Base-by-base conservation (phyloP, 2,888 invertebrate genomes). In the Epiblema foenella region DNA sequence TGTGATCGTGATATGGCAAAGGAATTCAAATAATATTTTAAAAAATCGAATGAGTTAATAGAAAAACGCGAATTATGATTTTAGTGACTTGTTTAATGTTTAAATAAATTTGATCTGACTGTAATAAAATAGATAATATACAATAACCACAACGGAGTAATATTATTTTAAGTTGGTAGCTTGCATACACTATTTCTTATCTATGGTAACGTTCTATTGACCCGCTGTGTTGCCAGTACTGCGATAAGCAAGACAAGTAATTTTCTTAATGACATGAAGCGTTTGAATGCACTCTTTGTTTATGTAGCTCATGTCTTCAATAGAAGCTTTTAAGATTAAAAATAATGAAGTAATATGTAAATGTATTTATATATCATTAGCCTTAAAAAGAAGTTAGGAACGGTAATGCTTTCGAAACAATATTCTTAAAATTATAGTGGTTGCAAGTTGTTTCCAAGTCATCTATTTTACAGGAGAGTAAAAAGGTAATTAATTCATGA, bases 141-240 rank as follows among this genome's bases (percentile, higher is more conserved):
- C 7, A 33, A 33, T 42, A 12, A 52, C 12, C 20, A 12, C 42
- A 60, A 58, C 33, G 52, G 10, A n/a, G 33, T 18, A 15, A 17
- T 57, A 57, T 29, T 33, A 18, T 12, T 52, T 42, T 11, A 60
- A 20, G 60, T 37, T 70, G 68, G 60, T 49, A 62, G 42, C 18
- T 42, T 64, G 42, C 29, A 51, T 49, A 17, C 39, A 51, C 18
- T 60, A n/a, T n/a, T 29, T 66, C 29, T 67, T 62, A 67, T 71
- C 66, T 62, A 24, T 64, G 24, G 57, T 33, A 54, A 59, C 33
- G 71, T 67, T 71, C 71, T 62, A 66, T 58, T 71, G 66, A 71
- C 70, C 70, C 54, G 65, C 58, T n/a, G 54, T 24, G 65, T 62
- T 71, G 49, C 56, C 66, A 57, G 71, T 37, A 46, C 51, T 15